Evolutionary conservation across 2,113 vertebrate genomes (phyloP).

Genomic region (Neolamprologus modestus): DNA sequence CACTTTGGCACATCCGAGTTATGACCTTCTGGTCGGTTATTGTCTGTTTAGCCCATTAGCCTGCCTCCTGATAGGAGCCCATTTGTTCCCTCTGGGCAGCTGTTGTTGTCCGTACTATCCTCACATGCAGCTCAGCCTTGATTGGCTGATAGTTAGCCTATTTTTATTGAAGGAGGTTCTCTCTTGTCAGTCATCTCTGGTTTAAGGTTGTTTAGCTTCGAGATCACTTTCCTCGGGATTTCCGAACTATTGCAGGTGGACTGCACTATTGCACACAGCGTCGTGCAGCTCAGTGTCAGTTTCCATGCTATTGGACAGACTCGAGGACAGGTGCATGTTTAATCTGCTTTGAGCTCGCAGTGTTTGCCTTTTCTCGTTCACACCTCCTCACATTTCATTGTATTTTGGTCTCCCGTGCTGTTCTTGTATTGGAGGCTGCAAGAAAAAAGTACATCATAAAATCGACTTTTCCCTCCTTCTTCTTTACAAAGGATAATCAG

Average conservation of each 20-base stretch:
- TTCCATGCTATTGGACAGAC: not conserved
- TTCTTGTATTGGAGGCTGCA: not conserved
- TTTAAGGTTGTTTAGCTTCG: not conserved
- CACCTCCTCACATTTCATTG: not conserved
- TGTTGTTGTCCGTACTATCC: not conserved
- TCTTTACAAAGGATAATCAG: not conserved
- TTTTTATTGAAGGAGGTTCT: not conserved
- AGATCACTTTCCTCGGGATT: not conserved
- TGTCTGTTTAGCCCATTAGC: not conserved
- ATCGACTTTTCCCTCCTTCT: not conserved
- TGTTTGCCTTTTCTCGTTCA: not conserved
- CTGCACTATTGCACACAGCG: not conserved
- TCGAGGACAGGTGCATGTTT: not conserved
- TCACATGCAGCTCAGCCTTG: not conserved
- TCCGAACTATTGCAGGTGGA: not conserved
- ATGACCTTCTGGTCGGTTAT: conserved; percentile 32
- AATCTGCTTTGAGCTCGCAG: not conserved
- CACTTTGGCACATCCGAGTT: not conserved
- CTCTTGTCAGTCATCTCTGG: not conserved
- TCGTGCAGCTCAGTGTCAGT: not conserved
- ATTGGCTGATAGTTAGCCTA: not conserved
- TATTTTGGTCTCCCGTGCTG: not conserved
- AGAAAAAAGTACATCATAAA: not conserved
- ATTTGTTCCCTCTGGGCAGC: not conserved
- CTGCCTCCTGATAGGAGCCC: not conserved